Base-by-base conservation (phyloP, 1,140 invertebrate genomes). In the Spodoptera litura region DNA sequence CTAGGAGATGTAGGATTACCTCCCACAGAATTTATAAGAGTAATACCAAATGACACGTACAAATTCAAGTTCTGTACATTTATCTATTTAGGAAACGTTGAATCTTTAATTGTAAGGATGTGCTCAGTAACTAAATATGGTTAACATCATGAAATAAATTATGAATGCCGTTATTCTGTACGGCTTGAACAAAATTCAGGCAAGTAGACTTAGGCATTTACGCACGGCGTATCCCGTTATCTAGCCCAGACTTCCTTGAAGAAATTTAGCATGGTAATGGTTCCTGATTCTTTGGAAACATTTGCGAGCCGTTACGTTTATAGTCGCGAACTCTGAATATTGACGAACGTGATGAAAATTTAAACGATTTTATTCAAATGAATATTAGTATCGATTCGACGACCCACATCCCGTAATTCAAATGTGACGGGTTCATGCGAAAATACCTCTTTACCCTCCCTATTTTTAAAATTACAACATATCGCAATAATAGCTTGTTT, bases 341-440 rank as follows among this genome's bases (percentile, higher is more conserved):
- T 87, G 76, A 82, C 78, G 82, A 74, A 89, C 89, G 90, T 89
- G 89, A 89, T 81, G 73, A 76, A 86, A 83, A 89, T 93, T 85
- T 66, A 81, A 89, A 89, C 79, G 80, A 80, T 83, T 82, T 84
- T 80, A 87, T 88, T 74, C 80, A 85, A 87, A 87, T 86, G 75
- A 78, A 83, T 73, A 82, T 74, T 78, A 83, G 55, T 81, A 81
- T 78, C 58, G 76, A 74, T 82, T 84, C 78, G 72, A 73, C 59
- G 53, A 79, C 78, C 77, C 76, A 68, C 61, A 72, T 72, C 20
- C 25, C 38, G 44, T 15, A 27, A 75, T 25, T 59, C 38, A 58
- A 59, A 72, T 56, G 25, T 71, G 27, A 53, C 52, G 8, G 68
- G 10, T 27, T n/a, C 38, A 27, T 27, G 64, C 5, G 5, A 4